Evolutionary conservation across 1,140 invertebrate species (phyloP), one percentile per base, ranked within the genome.

Genomic region (Telenomus remus): DNA sequence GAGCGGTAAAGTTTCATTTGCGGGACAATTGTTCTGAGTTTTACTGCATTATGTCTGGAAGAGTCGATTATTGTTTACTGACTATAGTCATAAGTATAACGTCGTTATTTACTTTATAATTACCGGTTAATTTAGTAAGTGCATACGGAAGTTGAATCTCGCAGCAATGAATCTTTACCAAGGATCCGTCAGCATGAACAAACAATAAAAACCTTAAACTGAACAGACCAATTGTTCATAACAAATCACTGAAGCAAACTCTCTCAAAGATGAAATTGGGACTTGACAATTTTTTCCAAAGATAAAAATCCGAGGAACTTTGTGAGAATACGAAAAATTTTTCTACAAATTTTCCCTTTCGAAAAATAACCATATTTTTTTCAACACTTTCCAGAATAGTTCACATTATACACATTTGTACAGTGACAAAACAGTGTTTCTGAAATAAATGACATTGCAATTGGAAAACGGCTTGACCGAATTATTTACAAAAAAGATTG

Each of bases 1-100:
- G 51, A 57, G 13, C 53, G 69, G 60, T 64, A 72, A 72, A 64
- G 69, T 72, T 72, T 72, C 69, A 72, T 34, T 72, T 72, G 64
- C 43, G 69, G 39, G 47, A 47, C 33, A 9, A 39, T 39, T 60
- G 60, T n/a, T n/a, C 27, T 46, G 37, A 50, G 19, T 48, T 44
- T 16, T 19, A 39, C 16, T 56, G 39, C 14, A 50, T 4, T 44
- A 13, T n/a, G 55, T 51, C 53, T 64, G 68, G 59, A 71, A 71
- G 68, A 64, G 43, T 44, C 15, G 7, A 11, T 61, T 69, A 66
- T 57, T 46, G 35, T 39, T 39, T 54, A 8, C 15, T 61, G 51
- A 15, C 16, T 54, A n/a, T 54, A 39, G n/a, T 9, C 37, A 39
- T 39, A 1, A 27, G 19, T 27, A 27, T 27, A 27, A 27, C 19